These are phyloP conservation scores for Capra hircus DNA, from an alignment of 2,113 vertebrate species.

Conservation along the genomic window DNA sequence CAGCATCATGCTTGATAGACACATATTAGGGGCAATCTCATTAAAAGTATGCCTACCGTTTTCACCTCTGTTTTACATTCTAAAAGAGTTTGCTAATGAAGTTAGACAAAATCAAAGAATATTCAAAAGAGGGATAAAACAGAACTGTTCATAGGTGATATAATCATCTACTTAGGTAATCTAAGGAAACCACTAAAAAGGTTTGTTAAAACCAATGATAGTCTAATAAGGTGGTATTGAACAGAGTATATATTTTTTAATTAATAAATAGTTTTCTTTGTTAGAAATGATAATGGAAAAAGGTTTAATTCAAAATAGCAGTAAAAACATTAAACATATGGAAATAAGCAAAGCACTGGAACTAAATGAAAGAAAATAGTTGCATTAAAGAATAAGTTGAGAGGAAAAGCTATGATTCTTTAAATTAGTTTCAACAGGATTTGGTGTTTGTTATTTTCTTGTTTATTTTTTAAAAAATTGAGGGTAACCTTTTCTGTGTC, in stretches of 20 bases:
- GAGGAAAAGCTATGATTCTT: slow-evolving; percentile 15
- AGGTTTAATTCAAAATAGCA: background rate
- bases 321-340: background rate
- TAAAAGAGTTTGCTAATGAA: slow-evolving; percentile 29
- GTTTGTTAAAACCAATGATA: background rate
- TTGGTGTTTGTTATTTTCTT: background rate
- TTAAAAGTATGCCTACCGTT: slow-evolving; percentile 19
- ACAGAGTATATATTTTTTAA: background rate
- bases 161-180: background rate
- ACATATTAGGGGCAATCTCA: background rate
- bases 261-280: background rate
- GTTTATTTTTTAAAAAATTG: background rate
- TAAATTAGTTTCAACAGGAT: background rate
- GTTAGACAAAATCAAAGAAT: background rate
- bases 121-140: background rate
- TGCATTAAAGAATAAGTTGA: slow-evolving; percentile 30
- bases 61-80: slow-evolving; percentile 8
- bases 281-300: slow-evolving; percentile 20
- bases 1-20: background rate
- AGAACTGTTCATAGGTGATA: slow-evolving; percentile 16
- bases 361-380: slow-evolving; percentile 21
- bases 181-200: slow-evolving; percentile 32
- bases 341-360: slow-evolving; percentile 15
- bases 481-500: background rate
- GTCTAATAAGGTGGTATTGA: slow-evolving; percentile 1